A percentile compares a stretch with the other conserved stretches of the same genome.
These are phyloP conservation scores for Apodemia zela DNA, from an alignment of 2,888 invertebrate genomes.

Conservation along the genomic window DNA sequence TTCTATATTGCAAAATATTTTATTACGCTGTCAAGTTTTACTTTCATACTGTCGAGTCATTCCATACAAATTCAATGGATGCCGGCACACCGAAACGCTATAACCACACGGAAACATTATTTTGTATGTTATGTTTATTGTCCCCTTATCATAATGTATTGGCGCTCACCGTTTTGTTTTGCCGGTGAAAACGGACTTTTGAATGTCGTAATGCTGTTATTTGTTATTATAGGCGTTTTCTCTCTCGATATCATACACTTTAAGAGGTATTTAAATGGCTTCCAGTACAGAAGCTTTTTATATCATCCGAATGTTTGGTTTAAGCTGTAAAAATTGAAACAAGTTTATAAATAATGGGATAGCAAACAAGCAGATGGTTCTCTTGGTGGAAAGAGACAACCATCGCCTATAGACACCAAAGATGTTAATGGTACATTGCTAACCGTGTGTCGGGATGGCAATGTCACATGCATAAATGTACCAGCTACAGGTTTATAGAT, in stretches of 20 bases:
- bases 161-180: constrained; percentile 16
- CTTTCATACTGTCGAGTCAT: constrained; percentile 14
- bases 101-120: constrained; percentile 14
- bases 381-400: too few relatives aligned
- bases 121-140: constrained; percentile 14
- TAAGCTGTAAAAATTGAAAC: background rate
- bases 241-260: constrained; percentile 14
- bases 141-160: constrained; percentile 11
- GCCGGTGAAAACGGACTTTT: constrained; percentile 12
- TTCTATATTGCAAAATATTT: constrained; percentile 11
- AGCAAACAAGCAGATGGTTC: too few relatives aligned
- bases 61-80: constrained; percentile 15
- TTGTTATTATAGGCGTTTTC: constrained; percentile 9
- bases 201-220: constrained; percentile 7
- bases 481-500: too few relatives aligned
- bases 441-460: too few relatives aligned
- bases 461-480: too few relatives aligned
- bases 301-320: background rate
- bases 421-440: too few relatives aligned
- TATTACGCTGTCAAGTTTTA: constrained; percentile 14
- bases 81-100: constrained; percentile 13
- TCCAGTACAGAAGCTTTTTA: constrained; percentile 1
- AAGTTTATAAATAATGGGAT: background rate
- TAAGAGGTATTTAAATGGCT: background rate
- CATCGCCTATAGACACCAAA: too few relatives aligned